Evolutionary conservation across 1,140 invertebrate genomes (phyloP).

Genomic region (Lucilia cuprina): DNA sequence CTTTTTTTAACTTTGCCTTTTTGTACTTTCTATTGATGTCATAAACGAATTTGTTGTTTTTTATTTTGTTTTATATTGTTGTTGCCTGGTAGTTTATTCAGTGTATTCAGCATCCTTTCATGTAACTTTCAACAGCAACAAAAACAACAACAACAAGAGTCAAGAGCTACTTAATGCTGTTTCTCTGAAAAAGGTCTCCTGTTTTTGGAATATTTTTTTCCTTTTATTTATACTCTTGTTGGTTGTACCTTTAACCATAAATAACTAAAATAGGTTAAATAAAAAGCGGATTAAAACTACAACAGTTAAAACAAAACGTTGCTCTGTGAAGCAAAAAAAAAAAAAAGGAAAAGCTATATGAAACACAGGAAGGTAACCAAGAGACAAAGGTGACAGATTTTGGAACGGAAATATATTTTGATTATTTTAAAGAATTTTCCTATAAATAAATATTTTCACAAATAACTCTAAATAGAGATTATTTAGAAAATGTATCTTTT

Average conservation of each 20-base stretch:
- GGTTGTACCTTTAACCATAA: background rate
- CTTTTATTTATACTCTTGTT: background rate
- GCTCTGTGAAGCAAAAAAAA: background rate
- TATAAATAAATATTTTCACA: too few relatives aligned
- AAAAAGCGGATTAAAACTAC: conserved; percentile 17
- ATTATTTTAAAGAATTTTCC: too few relatives aligned
- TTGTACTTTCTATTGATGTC: too few relatives aligned
- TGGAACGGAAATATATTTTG: too few relatives aligned
- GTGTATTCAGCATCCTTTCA: background rate
- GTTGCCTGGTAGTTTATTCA: background rate
- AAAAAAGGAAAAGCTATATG: background rate
- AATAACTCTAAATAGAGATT: too few relatives aligned
- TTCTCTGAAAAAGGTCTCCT: background rate
- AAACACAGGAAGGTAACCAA: background rate
- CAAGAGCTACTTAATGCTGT: background rate
- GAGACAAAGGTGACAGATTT: too few relatives aligned
- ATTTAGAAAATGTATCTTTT: too few relatives aligned
- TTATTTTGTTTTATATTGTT: background rate
- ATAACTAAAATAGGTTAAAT: conserved; percentile 8
- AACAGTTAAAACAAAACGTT: background rate
- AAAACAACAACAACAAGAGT: background rate
- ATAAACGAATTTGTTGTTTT: background rate
- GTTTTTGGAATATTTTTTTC: background rate
- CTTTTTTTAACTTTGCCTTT: too few relatives aligned
- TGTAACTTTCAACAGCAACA: background rate